These are phyloP conservation scores for Penaeus indicus DNA, from an alignment of 1,140 invertebrate genomes.

Conservation along the genomic window DNA sequence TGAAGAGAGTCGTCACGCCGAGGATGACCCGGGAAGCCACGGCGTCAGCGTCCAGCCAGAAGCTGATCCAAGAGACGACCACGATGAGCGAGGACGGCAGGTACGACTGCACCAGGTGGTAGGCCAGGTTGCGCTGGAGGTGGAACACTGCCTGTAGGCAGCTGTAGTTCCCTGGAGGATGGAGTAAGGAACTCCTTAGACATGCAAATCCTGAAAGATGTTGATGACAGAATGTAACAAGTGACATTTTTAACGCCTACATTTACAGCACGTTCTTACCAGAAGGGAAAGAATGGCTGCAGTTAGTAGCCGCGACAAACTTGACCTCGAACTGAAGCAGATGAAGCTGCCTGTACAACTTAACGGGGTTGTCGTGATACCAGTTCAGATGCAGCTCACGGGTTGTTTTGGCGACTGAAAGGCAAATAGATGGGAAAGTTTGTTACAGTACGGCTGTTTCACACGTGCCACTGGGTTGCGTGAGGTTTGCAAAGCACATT, in stretches of 20 bases:
- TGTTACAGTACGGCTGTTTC: no score
- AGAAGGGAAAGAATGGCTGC: no score
- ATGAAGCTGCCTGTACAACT: constrained; percentile 71
- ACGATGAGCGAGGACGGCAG: constrained; percentile 78
- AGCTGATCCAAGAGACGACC: constrained; percentile 79
- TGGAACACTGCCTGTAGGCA: constrained; percentile 75
- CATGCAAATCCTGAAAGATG: neutral
- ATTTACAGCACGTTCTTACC: no score
- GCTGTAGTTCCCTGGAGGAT: constrained; percentile 75
- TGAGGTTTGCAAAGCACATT: no score
- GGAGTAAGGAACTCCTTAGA: neutral
- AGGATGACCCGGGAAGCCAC: constrained; percentile 77
- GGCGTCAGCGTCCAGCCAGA: constrained; percentile 78
- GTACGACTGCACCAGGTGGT: constrained; percentile 78
- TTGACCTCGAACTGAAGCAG: constrained; percentile 71
- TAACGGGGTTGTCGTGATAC: constrained; percentile 72
- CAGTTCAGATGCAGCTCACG: constrained; percentile 72
- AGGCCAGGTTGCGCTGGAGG: constrained; percentile 75
- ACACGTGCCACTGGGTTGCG: no score
- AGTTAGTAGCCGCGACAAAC: no score
- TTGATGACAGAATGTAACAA: no score
- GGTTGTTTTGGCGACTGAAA: constrained; percentile 73
- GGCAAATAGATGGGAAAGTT: constrained; percentile 62
- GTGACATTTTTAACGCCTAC: neutral
- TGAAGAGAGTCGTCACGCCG: constrained; percentile 76